Base-by-base conservation (phyloP, 2,113 vertebrate species). In the Bubo scandiacus region DNA sequence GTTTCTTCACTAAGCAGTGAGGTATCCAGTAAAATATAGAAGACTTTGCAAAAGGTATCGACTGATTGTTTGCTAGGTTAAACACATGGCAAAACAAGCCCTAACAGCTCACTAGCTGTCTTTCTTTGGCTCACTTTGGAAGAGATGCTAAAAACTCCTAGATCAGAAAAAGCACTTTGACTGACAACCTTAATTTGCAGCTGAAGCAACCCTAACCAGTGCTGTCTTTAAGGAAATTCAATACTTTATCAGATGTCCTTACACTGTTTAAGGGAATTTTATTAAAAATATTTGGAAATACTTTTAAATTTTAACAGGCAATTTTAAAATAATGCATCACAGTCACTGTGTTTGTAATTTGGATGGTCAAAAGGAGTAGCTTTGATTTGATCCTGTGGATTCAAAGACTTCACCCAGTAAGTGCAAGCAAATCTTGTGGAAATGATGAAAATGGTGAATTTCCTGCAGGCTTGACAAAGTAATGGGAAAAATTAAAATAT, bases 21-120 rank as follows among this genome's bases (percentile, higher is more conserved):
- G 43, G 68, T 59, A 73, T 32, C 65, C 63, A 62, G 58, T 6
- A 55, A 93, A 86, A 92, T 19, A 52, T 0, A 59, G 34, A 84
- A 59, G 42, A 58, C 10, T 66, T 74, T 9, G 5, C 58, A 89
- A 94, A 93, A 89, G 55, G 23, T 81, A 91, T 63, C 1, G n/a
- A 36, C 40, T 86, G 16, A 27, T 30, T 94, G 73, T 72, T 90
- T 87, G 83, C 54, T 58, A 90, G 65, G 74, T 90, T 95, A 94
- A 97, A 94, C 70, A 87, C 77, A 61, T 11, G 75, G 81, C 74
- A 85, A 93, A 94, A 92, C 67, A 91, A 96, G 81, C 59, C 74
- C 72, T 71, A 86, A 57, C 59, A 77, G 81, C 36, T 94, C 72
- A 30, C 66, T 67, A 36, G 38, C 42, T 94, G 73, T 38, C 91